phyloP scores from a whole-genome alignment of 2,113 vertebrate species.

The Isurus oxyrinchus region DNA sequence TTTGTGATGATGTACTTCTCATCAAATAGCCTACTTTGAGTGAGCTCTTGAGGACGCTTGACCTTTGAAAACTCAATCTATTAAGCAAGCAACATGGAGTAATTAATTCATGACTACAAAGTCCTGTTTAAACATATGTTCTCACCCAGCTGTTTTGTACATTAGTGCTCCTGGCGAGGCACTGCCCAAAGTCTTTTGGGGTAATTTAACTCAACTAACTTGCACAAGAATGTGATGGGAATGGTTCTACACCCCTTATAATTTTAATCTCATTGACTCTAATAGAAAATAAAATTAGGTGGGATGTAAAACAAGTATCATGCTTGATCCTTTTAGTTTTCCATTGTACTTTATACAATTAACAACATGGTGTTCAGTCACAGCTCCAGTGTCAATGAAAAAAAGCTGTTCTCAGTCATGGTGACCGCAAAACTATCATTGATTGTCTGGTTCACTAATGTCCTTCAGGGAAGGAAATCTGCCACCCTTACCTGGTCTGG shows the following conservation, averaged over 20 bases:
- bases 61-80: neutral
- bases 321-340: neutral
- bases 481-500: too few relatives aligned
- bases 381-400: neutral
- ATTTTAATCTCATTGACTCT: neutral
- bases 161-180: neutral
- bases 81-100: neutral
- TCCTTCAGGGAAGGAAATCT: too few relatives aligned
- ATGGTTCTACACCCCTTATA: neutral
- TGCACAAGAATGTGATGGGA: neutral
- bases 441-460: too few relatives aligned
- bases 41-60: neutral
- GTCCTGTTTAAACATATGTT: neutral
- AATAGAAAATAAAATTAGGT: neutral
- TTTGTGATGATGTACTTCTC: neutral
- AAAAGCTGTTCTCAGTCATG: neutral
- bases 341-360: neutral
- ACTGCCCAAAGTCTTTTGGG: neutral
- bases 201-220: neutral
- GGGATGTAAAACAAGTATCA: neutral
- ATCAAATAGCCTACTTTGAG: neutral
- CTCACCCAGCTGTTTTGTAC: neutral
- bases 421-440: too few relatives aligned
- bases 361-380: neutral
- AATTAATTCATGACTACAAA: neutral